Conservation (phyloP, 2,888 invertebrate species). For the Diogma glabrata region DNA sequence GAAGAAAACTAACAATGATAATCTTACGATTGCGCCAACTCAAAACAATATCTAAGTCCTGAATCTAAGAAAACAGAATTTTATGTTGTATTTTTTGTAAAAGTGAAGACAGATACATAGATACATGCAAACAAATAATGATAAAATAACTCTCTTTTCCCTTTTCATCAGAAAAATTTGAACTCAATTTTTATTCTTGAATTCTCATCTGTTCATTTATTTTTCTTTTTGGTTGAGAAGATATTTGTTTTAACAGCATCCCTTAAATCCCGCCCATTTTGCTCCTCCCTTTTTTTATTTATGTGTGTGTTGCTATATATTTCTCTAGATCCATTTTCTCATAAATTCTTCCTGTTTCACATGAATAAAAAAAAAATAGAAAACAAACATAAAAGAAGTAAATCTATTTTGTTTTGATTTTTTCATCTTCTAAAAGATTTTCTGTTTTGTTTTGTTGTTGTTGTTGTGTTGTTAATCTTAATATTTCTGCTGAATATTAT, state of each 20-base stretch:
- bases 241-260: constrained; percentile 3
- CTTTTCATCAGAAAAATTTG: not conserved
- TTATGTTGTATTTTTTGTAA: not conserved
- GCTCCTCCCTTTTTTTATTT: constrained; percentile 21
- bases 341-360: too few species aligned
- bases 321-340: too few species aligned
- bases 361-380: too few species aligned
- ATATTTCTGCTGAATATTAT: constrained; percentile 4
- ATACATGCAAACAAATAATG: not conserved
- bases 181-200: too few species aligned
- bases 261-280: constrained; percentile 19
- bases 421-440: too few species aligned
- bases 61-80: too few species aligned
- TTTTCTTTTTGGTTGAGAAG: not conserved
- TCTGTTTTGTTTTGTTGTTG: not conserved
- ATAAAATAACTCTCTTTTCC: not conserved
- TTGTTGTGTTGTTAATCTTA: constrained; percentile 2
- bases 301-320: too few species aligned
- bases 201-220: constrained; percentile 4
- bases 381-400: too few species aligned
- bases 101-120: constrained; percentile 7
- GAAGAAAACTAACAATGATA: too few species aligned
- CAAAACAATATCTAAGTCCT: too few species aligned
- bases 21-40: too few species aligned
- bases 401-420: too few species aligned